phyloP scores from a whole-genome alignment of 2,113 vertebrate species.

The Hippocampus mohnikei region DNA sequence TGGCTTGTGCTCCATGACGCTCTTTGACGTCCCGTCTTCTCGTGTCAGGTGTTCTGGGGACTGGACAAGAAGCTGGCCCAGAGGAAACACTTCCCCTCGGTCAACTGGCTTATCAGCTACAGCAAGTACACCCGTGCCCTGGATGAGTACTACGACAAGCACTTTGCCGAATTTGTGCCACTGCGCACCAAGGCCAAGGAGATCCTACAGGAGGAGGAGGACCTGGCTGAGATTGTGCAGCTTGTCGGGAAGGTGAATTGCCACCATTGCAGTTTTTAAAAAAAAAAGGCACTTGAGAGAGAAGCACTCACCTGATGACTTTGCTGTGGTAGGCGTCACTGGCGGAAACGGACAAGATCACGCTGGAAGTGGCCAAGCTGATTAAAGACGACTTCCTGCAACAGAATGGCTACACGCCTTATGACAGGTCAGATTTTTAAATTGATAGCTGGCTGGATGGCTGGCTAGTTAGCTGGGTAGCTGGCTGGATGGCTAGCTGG shows the following conservation, averaged over 20 bases:
- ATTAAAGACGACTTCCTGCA: conserved; percentile 98
- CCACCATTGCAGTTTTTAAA: conserved; percentile 6
- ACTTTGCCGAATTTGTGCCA: conserved; percentile 92
- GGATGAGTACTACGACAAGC: conserved; percentile 95
- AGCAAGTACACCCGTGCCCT: conserved; percentile 94
- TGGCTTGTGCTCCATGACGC: neutral
- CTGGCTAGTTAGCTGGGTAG: too few species aligned
- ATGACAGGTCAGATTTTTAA: conserved; percentile 79
- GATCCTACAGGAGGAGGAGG: conserved; percentile 96
- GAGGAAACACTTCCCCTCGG: conserved; percentile 96
- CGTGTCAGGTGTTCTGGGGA: conserved; percentile 91
- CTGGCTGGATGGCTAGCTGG: too few species aligned
- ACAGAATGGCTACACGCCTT: conserved; percentile 94
- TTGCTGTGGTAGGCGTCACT: conserved; percentile 77
- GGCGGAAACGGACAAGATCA: conserved; percentile 96
- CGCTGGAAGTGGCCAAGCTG: conserved; percentile 95
- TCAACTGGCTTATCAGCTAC: conserved; percentile 99
- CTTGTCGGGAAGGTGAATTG: conserved; percentile 89
- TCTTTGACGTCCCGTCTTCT: neutral
- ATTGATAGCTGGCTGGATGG: too few species aligned
- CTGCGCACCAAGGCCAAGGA: conserved; percentile 95
- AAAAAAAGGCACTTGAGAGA: neutral
- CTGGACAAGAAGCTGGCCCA: conserved; percentile 98
- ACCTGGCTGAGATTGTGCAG: conserved; percentile 95
- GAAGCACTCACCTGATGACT: conserved; percentile 34